These are phyloP conservation scores for Siderastrea siderea DNA, from an alignment of 92 coral and sea anemone genomes.

Conservation along the genomic window DNA sequence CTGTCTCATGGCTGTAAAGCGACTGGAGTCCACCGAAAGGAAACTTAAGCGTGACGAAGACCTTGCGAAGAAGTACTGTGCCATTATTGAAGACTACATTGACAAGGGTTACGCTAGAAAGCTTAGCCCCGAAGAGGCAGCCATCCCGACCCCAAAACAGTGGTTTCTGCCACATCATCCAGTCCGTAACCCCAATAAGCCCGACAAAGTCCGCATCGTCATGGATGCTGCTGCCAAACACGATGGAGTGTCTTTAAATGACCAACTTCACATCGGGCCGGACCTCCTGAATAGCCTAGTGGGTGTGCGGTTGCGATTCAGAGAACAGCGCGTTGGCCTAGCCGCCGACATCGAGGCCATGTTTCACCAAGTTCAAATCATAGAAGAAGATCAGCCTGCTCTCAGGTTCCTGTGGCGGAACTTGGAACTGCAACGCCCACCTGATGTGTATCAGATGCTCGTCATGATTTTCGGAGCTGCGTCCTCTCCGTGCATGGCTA, in stretches of 20 bases:
- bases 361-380: conserved; percentile 62
- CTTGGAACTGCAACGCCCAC: conserved; percentile 39
- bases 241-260: conserved; percentile 48
- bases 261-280: conserved; percentile 45
- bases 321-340: conserved; percentile 65
- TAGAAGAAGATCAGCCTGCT: conserved; percentile 68
- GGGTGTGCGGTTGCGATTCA: not conserved
- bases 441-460: conserved; percentile 76
- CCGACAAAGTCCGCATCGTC: conserved; percentile 61
- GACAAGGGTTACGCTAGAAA: conserved; percentile 60
- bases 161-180: conserved; percentile 67
- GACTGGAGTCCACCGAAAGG: conserved; percentile 65
- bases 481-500: conserved; percentile 77
- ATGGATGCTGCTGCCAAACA: conserved; percentile 69
- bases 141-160: conserved; percentile 25
- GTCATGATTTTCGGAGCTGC: conserved; percentile 79
- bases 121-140: conserved; percentile 58
- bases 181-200: conserved; percentile 62
- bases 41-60: conserved; percentile 51
- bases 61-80: conserved; percentile 66
- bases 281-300: conserved; percentile 5
- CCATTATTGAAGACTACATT: conserved; percentile 56
- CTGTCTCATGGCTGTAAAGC: conserved; percentile 61
- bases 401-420: conserved; percentile 81
- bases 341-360: conserved; percentile 84